Base-by-base conservation (phyloP, 2,797 vertebrate species). In the Liparis tanakae region DNA sequence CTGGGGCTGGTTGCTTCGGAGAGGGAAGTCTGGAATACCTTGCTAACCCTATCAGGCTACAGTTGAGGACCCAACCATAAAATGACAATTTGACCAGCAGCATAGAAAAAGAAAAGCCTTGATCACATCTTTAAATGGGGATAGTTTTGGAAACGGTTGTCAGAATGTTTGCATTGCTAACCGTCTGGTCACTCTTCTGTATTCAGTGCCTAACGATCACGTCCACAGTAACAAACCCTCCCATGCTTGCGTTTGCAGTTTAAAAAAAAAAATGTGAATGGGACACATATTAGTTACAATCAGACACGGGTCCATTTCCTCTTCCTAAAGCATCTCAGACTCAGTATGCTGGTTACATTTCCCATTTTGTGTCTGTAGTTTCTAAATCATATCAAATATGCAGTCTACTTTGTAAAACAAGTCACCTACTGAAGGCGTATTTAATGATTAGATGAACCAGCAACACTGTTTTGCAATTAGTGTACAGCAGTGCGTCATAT, bases 281-380 rank as follows among this genome's bases (percentile, higher is more conserved):
- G 67, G 25, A 53, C 6, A 78, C 59, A 59, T 41, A 20, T 68
- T 57, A 8, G 6, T 25, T 61, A 70, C 20, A 78, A 64, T 70
- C 13, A 43, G 8, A 25, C 44, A 78, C 6, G 18, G 0, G 5
- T 58, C 50, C 6, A 37, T 54, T 60, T 67, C 50, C 22, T 67
- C 33, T 65, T 63, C 33, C 37, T 39, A 20, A 53, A 67, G 10
- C 51, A 36, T 36, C 22, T 25, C 14, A 46, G 25, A 72, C 33
- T 70, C 68, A 66, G 18, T 37, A 34, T 4, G 18, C 30, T 62
- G 53, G 57, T 22, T 15, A 18, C n/a, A 63, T 69, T 68, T 67
- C 54, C 22, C 5, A 69, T 22, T 10, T 56, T 61, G 22, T 1
- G 15, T 55, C 41, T 69, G 2, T 53, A 43, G 58, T 43, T 70